Conservation (phyloP, 2,888 invertebrate species). For the Pimpla rufipes region DNA sequence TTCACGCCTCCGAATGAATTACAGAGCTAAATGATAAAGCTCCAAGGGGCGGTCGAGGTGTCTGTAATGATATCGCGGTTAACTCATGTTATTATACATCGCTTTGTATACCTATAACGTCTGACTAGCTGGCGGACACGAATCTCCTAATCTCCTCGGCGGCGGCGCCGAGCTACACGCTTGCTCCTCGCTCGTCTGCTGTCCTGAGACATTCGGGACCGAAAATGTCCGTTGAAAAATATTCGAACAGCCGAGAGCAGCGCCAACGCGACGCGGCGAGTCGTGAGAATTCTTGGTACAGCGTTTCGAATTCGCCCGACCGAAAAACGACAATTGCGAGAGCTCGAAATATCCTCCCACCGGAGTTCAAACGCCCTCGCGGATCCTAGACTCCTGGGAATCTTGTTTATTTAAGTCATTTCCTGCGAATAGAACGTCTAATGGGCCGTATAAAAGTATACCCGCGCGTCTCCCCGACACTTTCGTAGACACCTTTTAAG, state of each 20-base stretch:
- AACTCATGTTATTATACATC: slow-evolving; percentile 11
- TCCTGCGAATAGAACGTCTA: slow-evolving; percentile 69
- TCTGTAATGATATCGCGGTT: slow-evolving; percentile 54
- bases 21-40: slow-evolving; percentile 50
- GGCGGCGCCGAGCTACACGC: slow-evolving; percentile 3
- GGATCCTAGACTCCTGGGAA: slow-evolving; percentile 69
- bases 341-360: slow-evolving; percentile 1
- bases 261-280: not conserved
- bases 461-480: slow-evolving; percentile 10
- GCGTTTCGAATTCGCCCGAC: not conserved
- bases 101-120: not conserved
- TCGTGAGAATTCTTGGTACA: not conserved
- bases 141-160: slow-evolving; percentile 59
- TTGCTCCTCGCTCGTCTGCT: slow-evolving; percentile 64
- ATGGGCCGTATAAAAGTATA: slow-evolving; percentile 34
- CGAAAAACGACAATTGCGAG: not conserved
- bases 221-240: slow-evolving; percentile 78
- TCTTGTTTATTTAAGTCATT: slow-evolving; percentile 74
- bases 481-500: slow-evolving; percentile 35
- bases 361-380: slow-evolving; percentile 27
- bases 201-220: slow-evolving; percentile 69
- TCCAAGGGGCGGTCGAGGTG: slow-evolving; percentile 28
- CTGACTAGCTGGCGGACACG: slow-evolving; percentile 28
- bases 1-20: slow-evolving; percentile 78
- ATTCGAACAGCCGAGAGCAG: slow-evolving; percentile 59